These are phyloP conservation scores for Chinchilla lanigera DNA, from an alignment of 2,113 vertebrate genomes.

Conservation along the genomic window DNA sequence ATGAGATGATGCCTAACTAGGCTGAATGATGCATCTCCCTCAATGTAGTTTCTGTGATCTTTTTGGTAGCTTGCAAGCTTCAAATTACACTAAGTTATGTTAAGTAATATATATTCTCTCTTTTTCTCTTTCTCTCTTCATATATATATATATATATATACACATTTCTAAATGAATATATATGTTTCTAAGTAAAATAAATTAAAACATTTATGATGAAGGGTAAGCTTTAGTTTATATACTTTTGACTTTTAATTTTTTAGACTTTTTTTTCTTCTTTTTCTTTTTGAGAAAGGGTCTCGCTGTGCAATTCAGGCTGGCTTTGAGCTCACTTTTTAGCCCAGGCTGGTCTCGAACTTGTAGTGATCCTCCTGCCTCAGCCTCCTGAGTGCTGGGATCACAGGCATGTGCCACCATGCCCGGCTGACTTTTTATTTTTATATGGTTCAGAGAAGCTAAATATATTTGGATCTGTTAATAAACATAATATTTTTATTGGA, in stretches of 20 bases:
- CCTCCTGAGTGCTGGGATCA: too few species aligned
- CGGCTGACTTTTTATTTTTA: too few species aligned
- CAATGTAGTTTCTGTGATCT: not conserved
- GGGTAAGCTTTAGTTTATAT: not conserved
- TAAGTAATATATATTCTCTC: slow-evolving; percentile 1
- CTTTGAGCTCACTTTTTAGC: too few species aligned
- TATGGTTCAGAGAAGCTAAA: not conserved
- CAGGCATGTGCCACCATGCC: too few species aligned
- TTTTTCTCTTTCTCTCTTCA: too few species aligned
- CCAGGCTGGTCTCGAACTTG: too few species aligned
- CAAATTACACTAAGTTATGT: not conserved
- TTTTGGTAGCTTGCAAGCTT: not conserved
- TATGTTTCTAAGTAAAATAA: slow-evolving; percentile 49
- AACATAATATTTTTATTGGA: not conserved
- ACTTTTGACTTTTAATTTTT: not conserved
- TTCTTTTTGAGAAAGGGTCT: too few species aligned
- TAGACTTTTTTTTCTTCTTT: too few species aligned
- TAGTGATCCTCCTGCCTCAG: too few species aligned
- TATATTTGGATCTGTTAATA: slow-evolving; percentile 30
- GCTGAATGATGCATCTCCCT: not conserved
- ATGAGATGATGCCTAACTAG: not conserved
- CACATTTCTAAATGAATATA: too few species aligned
- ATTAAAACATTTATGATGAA: not conserved
- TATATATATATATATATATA: too few species aligned
- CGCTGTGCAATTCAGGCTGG: too few species aligned